A percentile compares a stretch with the other conserved stretches of the same genome.
These are phyloP conservation scores for Eumerus sabulonum DNA, from an alignment of 2,888 invertebrate species.

Conservation along the genomic window DNA sequence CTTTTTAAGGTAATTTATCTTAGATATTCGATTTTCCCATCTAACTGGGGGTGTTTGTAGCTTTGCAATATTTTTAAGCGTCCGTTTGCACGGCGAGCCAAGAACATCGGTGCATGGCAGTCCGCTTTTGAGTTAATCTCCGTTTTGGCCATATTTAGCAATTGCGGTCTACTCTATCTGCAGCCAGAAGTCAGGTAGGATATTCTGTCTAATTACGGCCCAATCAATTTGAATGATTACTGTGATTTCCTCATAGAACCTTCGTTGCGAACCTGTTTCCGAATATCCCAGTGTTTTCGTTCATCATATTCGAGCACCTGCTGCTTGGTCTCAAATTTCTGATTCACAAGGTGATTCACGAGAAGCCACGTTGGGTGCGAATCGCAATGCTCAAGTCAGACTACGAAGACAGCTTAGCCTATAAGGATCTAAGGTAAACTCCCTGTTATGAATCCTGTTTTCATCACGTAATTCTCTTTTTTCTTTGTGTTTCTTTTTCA, in stretches of 20 bases:
- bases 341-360: slow-evolving; percentile 85
- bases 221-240: no score
- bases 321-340: slow-evolving; percentile 83
- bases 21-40: no score
- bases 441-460: not conserved
- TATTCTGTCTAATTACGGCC: not conserved
- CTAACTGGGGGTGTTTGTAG: slow-evolving; percentile 62
- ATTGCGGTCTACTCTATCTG: slow-evolving; percentile 86
- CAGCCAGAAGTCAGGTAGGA: slow-evolving; percentile 82
- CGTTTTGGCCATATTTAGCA: slow-evolving; percentile 86
- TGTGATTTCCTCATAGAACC: slow-evolving; percentile 70
- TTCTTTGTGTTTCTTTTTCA: not conserved
- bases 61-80: slow-evolving; percentile 85
- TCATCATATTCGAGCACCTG: slow-evolving; percentile 86
- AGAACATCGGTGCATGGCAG: slow-evolving; percentile 89
- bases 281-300: slow-evolving; percentile 78
- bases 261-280: slow-evolving; percentile 75
- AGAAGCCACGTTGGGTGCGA: slow-evolving; percentile 85
- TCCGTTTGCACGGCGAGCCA: slow-evolving; percentile 84
- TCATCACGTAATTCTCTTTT: no score
- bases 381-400: slow-evolving; percentile 82
- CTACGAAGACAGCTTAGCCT: slow-evolving; percentile 83
- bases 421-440: slow-evolving; percentile 79
- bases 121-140: slow-evolving; percentile 80
- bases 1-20: slow-evolving; percentile 82